phyloP scores from a whole-genome alignment of 2,113 vertebrate genomes.

The Reinhardtius hippoglossoides region DNA sequence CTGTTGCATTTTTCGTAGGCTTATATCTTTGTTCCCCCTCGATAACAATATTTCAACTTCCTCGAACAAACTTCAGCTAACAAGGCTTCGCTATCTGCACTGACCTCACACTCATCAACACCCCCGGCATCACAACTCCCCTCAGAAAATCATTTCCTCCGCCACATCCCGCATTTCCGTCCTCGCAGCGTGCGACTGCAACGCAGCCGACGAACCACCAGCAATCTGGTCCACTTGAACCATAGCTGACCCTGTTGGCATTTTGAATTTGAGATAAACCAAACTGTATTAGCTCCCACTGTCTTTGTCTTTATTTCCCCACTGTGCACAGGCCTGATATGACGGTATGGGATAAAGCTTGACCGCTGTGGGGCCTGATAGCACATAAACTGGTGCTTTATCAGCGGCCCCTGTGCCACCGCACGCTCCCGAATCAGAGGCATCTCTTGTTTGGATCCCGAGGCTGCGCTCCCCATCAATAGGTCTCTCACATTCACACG shows the following conservation, averaged over 20 bases:
- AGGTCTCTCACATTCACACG: conserved; percentile 49
- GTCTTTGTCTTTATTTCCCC: conserved; percentile 41
- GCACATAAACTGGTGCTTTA: conserved; percentile 59
- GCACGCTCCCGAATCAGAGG: conserved; percentile 55
- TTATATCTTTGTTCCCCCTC: neutral
- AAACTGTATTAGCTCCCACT: conserved; percentile 42
- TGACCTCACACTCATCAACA: conserved; percentile 12
- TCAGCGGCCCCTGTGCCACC: conserved; percentile 35
- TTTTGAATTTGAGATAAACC: conserved; percentile 63
- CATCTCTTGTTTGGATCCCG: conserved; percentile 55
- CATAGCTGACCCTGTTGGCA: conserved; percentile 53
- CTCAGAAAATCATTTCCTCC: conserved; percentile 25
- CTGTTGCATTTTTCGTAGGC: too few species aligned
- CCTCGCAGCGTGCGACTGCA: neutral
- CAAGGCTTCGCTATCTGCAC: conserved; percentile 6
- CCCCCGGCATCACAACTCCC: neutral
- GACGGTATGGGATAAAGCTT: conserved; percentile 53
- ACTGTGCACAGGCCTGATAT: conserved; percentile 33
- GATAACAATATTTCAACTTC: conserved; percentile 3
- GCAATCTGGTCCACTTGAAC: conserved; percentile 22
- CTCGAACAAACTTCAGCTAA: neutral
- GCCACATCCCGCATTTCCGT: conserved; percentile 22
- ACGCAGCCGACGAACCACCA: neutral
- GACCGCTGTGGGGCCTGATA: conserved; percentile 60
- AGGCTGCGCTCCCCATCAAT: conserved; percentile 43